Percentiles rank a stretch among this genome's conserved stretches.
Conservation (phyloP, 2,797 vertebrate species). For the Acipenser transmontanus region DNA sequence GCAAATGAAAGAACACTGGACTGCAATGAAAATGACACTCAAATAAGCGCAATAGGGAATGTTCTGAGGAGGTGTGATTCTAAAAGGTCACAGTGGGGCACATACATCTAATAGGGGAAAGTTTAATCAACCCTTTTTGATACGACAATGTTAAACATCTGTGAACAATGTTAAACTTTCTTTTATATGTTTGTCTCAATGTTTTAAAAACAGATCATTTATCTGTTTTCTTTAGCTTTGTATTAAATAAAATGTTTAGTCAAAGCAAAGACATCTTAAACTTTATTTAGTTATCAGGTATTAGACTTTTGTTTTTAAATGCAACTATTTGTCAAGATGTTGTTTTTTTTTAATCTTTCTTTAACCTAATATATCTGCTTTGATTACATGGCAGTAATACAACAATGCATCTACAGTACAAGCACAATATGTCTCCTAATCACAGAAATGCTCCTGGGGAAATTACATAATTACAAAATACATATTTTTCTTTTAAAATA, state of each 20-base stretch:
- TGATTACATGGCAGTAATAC: background rate
- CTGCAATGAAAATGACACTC: background rate
- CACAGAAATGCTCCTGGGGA: background rate
- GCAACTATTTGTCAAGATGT: too few species aligned
- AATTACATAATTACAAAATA: too few species aligned
- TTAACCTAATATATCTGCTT: background rate
- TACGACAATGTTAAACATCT: background rate
- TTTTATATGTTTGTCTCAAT: background rate
- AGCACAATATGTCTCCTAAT: background rate
- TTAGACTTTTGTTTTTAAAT: background rate
- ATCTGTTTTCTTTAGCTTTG: background rate
- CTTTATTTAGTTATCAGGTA: background rate
- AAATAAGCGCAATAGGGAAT: background rate
- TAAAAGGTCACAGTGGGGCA: background rate
- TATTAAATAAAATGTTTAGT: background rate
- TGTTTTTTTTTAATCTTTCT: background rate
- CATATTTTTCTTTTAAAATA: background rate
- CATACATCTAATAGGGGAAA: background rate
- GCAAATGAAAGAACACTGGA: slow-evolving; percentile 1
- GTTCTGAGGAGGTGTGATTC: background rate
- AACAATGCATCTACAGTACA: background rate
- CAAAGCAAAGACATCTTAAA: background rate
- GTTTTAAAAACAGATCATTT: background rate
- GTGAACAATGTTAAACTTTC: background rate
- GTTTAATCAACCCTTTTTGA: background rate